Percentiles rank a stretch among this genome's conserved stretches.
These are phyloP conservation scores for Propithecus perrieri DNA, from an alignment of 2,797 vertebrate genomes.

Conservation along the genomic window DNA sequence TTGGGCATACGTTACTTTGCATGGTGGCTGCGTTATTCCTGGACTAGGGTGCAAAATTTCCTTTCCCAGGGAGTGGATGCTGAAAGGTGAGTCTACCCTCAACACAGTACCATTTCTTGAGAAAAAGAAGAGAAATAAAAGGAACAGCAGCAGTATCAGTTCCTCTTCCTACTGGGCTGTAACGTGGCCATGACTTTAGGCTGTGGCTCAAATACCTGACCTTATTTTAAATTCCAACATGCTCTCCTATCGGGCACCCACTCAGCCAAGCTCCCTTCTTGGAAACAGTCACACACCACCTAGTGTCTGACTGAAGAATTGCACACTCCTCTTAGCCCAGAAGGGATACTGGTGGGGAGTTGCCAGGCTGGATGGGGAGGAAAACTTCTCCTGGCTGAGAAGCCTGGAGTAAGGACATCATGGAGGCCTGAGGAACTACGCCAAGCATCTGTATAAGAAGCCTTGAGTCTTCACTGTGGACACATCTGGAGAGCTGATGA, in stretches of 20 bases:
- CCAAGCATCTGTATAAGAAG: not conserved
- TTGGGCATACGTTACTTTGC: not conserved
- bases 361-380: not conserved
- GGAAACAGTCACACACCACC: not conserved
- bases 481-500: not conserved
- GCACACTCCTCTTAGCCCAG: not conserved
- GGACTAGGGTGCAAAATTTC: not conserved
- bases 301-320: slow-evolving; percentile 3
- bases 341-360: rapidly evolving
- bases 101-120: not conserved
- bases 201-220: not conserved
- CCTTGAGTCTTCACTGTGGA: not conserved
- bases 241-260: not conserved
- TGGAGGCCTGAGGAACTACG: rapidly evolving
- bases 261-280: not conserved
- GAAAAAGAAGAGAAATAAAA: not conserved
- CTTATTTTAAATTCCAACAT: not conserved
- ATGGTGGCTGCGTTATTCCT: not conserved
- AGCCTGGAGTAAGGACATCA: not conserved
- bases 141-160: not conserved
- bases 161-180: not conserved
- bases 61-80: not conserved
- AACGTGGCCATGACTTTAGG: not conserved
- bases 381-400: not conserved
- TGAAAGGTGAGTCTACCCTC: not conserved